These are phyloP conservation scores for Chelmon rostratus DNA, from an alignment of 2,797 vertebrate genomes.

Conservation along the genomic window DNA sequence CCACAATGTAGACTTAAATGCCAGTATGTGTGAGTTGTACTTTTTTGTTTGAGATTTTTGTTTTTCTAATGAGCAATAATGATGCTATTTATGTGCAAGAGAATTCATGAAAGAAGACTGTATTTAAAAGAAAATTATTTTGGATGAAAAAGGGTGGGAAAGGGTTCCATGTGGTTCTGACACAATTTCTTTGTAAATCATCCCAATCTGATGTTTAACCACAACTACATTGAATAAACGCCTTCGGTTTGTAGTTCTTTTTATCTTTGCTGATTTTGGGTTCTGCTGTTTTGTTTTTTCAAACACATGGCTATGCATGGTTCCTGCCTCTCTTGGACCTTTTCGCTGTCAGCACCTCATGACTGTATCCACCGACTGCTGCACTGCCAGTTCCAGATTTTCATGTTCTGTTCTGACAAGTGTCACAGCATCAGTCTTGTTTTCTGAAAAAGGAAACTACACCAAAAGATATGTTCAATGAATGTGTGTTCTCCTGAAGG, in stretches of 20 bases:
- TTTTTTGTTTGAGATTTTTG: conserved; percentile 46
- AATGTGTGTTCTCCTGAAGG: conserved; percentile 72
- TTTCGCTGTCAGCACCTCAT: conserved; percentile 43
- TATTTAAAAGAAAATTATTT: conserved; percentile 77
- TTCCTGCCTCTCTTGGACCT: conserved; percentile 56
- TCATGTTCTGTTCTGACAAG: conserved; percentile 52
- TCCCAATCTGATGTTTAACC: conserved; percentile 45
- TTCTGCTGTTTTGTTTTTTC: conserved; percentile 31
- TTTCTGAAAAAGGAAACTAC: conserved; percentile 54
- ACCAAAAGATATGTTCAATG: conserved; percentile 70
- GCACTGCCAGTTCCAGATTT: conserved; percentile 39
- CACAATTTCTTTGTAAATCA: conserved; percentile 42
- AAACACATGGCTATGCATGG: conserved; percentile 70
- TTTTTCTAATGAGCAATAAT: conserved; percentile 85
- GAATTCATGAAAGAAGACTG: conserved; percentile 65
- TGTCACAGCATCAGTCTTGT: conserved; percentile 35
- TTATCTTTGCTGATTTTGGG: conserved; percentile 40
- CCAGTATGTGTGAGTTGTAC: conserved; percentile 64
- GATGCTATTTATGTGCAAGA: conserved; percentile 85
- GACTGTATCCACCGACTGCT: conserved; percentile 40
- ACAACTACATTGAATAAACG: conserved; percentile 59
- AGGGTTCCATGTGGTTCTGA: conserved; percentile 30
- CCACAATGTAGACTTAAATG: conserved; percentile 65
- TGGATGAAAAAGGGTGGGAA: conserved; percentile 42
- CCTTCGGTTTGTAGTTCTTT: conserved; percentile 47